A percentile compares a stretch with the other conserved stretches of the same genome.
These are phyloP conservation scores for Hyperopisus bebe DNA, from an alignment of 2,113 vertebrate genomes.

Conservation along the genomic window DNA sequence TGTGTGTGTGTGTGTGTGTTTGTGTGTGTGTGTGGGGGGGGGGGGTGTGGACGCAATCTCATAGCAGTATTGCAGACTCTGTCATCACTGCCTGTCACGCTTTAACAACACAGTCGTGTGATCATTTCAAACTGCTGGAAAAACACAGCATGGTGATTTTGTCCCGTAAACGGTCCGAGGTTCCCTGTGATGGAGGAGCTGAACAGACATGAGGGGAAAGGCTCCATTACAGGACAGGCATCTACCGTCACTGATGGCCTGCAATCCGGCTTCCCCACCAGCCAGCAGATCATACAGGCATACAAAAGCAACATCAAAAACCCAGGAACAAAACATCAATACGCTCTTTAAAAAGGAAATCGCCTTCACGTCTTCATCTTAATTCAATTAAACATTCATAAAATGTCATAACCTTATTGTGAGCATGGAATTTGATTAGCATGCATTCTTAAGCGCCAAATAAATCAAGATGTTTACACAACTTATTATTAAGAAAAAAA, in stretches of 20 bases:
- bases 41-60: conserved; percentile 52
- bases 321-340: neutral
- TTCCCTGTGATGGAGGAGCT: conserved; percentile 54
- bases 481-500: neutral
- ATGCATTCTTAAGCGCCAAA: neutral
- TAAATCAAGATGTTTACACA: neutral
- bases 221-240: neutral
- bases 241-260: neutral
- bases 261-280: neutral
- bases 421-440: neutral
- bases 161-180: conserved; percentile 57
- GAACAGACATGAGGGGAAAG: conserved; percentile 43
- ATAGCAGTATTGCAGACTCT: conserved; percentile 60
- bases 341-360: neutral
- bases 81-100: conserved; percentile 68
- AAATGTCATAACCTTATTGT: neutral
- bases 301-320: neutral
- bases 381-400: neutral
- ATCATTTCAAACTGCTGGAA: conserved; percentile 63
- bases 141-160: conserved; percentile 63
- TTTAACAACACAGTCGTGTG: conserved; percentile 61
- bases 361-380: neutral
- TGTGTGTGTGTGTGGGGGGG: conserved; percentile 19
- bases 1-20: too few relatives aligned
- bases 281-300: neutral